Evolutionary conservation across 2,888 invertebrate genomes (phyloP), one percentile per base, ranked within the genome.

Genomic region (Brachyptera risi): DNA sequence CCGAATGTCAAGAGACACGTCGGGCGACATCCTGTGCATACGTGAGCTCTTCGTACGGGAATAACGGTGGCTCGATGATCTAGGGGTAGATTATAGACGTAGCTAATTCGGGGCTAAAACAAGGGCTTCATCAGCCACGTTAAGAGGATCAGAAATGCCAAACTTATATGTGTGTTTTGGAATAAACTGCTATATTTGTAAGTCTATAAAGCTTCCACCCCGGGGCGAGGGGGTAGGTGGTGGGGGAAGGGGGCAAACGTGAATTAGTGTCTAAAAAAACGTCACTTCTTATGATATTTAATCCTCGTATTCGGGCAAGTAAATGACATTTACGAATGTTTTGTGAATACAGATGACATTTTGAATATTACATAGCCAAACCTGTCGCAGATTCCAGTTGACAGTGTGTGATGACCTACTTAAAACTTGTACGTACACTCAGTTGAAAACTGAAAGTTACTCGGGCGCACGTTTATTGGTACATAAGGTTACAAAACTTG

Each of bases 81-180:
- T n/a, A n/a, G n/a, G n/a, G n/a, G n/a, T n/a, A n/a, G n/a, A n/a
- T n/a, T n/a, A n/a, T n/a, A n/a, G n/a, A n/a, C n/a, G n/a, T n/a
- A n/a, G n/a, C n/a, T n/a, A n/a, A n/a, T n/a, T n/a, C n/a, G n/a
- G n/a, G n/a, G n/a, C n/a, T n/a, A n/a, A 21, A 21, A 42, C 42
- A 42, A 21, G 42, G 42, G 42, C 42, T 42, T 42, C 42, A 19
- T 42, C 42, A 17, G 19, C n/a, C 19, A 42, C 42, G 21, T 15
- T 42, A 42, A 42, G 42, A 42, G 42, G 42, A 42, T 42, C 42
- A 42, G 42, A 3, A 40, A 42, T 19, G 42, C 7, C 19, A 17
- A 42, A 42, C 42, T 42, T 47, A 24, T 47, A 47, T 47, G 47
- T 47, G n/a, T n/a, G 21, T 47, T 40, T 47, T 47, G n/a, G 47